phyloP scores from a whole-genome alignment of 2,888 invertebrate genomes.

The Aleiodes testaceus region DNA sequence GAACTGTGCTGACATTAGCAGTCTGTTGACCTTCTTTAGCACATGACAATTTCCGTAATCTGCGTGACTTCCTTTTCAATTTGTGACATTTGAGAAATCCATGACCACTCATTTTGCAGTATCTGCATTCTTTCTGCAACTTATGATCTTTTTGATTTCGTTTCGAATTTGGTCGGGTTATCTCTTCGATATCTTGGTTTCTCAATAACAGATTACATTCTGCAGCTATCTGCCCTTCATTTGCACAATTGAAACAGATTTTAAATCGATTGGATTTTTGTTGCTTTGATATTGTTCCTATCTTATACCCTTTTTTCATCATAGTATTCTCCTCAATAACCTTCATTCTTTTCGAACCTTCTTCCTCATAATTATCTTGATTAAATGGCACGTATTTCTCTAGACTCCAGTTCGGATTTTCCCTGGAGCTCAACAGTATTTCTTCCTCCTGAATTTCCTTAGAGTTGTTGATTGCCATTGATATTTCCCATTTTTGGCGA shows the following conservation, averaged over 20 bases:
- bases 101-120: not conserved
- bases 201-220: not conserved
- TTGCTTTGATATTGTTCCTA: not conserved
- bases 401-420: not conserved
- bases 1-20: not conserved
- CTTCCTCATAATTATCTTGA: not conserved
- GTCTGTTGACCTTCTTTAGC: not conserved
- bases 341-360: not conserved
- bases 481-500: not conserved
- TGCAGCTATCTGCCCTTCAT: constrained; percentile 1
- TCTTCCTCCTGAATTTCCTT: not conserved
- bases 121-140: not conserved
- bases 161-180: not conserved
- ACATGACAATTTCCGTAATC: not conserved
- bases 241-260: not conserved
- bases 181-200: not conserved
- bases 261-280: not conserved
- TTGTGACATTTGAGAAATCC: not conserved
- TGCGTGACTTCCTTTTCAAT: not conserved
- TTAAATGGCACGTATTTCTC: not conserved
- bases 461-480: not conserved
- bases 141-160: not conserved
- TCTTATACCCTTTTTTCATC: not conserved
- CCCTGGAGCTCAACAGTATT: not conserved
- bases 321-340: not conserved